These are phyloP conservation scores for Hecatera dysodea DNA, from an alignment of 2,888 invertebrate species.

Conservation along the genomic window DNA sequence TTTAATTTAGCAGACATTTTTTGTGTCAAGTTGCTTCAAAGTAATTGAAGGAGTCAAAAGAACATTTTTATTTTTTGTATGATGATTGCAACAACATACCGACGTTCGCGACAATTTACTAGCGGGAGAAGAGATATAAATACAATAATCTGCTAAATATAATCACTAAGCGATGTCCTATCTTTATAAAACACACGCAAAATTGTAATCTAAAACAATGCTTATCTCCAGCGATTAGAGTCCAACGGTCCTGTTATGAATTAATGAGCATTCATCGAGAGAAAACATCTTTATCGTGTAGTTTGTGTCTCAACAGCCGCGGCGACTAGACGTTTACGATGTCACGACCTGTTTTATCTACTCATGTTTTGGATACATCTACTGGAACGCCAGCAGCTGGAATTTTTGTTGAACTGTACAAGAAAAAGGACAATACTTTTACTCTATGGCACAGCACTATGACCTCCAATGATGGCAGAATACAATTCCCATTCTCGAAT, in stretches of 20 bases:
- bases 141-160: slow-evolving; percentile 21
- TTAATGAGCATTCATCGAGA: slow-evolving; percentile 28
- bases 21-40: neutral
- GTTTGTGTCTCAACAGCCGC: slow-evolving; percentile 17
- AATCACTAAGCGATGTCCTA: slow-evolving; percentile 15
- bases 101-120: neutral
- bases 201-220: slow-evolving; percentile 46
- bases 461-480: slow-evolving; percentile 93
- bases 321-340: slow-evolving; percentile 67
- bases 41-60: neutral
- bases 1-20: neutral
- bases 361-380: slow-evolving; percentile 94
- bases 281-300: slow-evolving; percentile 41
- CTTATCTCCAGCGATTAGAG: slow-evolving; percentile 53
- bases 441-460: slow-evolving; percentile 91
- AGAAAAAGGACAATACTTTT: slow-evolving; percentile 92
- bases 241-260: slow-evolving; percentile 28
- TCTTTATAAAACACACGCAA: slow-evolving; percentile 6
- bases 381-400: slow-evolving; percentile 92
- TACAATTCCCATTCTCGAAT: slow-evolving; percentile 91
- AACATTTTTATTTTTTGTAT: neutral
- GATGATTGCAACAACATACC: neutral
- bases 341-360: slow-evolving; percentile 92
- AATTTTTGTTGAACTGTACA: slow-evolving; percentile 93
- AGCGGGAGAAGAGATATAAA: slow-evolving; percentile 2